Base-by-base conservation (phyloP, 2,113 vertebrate genomes). In the Hyla sarda region DNA sequence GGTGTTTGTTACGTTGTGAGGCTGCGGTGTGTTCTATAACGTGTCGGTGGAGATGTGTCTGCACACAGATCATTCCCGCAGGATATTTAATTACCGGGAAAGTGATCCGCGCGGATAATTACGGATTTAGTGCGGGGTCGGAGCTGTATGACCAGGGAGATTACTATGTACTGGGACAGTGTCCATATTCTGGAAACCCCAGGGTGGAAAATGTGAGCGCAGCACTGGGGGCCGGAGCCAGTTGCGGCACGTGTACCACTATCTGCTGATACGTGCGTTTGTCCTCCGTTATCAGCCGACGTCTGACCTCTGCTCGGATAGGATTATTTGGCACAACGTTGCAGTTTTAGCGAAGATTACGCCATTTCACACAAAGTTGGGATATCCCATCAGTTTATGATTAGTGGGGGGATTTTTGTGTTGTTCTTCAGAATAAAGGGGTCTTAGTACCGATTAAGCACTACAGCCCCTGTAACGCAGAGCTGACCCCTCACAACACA, bases 101-200 rank as follows among this genome's bases (percentile, higher is more conserved):
- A 77, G 75, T 19, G 28, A 77, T 77, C 50, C 30, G 47, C 28
- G 23, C 73, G 0, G 75, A 54, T 77, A 77, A 77, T 77, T 77
- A 77, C 4, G 30, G 75, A 54, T 77, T 77, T 54, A 23, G 14
- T 77, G 75, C 30, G 50, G 75, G 16, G 50, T 41, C 41, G 25
- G 14, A 25, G 72, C 72, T 17, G 21, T n/a, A 16, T 28, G 30
- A 50, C 52, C 56, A 60, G 52, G 14, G 23, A 62, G 52, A 80
- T 58, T 58, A 60, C 54, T 41, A 62, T 80, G 54, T 80, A 45
- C 56, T 5, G 56, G 77, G 56, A 54, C 54, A 45, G 52, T 14
- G 76, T 10, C 54, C 34, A 37, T 80, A 79, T 34, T 17, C 77
- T 9, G n/a, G 34, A 79, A 41, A 25, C 52, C 77, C 52, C 6